Evolutionary conservation across 2,888 invertebrate genomes (phyloP), one percentile per base, ranked within the genome.

Genomic region (Thera britannica): DNA sequence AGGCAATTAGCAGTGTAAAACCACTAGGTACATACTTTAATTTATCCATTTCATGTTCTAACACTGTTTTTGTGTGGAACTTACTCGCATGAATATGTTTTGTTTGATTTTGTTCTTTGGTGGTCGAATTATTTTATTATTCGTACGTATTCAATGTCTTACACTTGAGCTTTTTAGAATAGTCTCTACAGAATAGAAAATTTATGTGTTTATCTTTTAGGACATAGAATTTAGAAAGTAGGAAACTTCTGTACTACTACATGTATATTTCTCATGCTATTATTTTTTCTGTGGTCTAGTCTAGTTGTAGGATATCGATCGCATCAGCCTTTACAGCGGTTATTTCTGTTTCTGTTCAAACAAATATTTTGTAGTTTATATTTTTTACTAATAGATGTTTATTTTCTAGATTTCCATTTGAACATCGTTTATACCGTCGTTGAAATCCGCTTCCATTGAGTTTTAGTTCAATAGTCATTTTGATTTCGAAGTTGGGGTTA

Each of bases 61-160:
- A 77, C 70, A 72, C 62, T 54, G 57, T 23, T 59, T 70, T 66
- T 63, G 56, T 66, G 68, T 70, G 58, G 61, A 54, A 71, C 60
- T 23, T 64, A 67, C 41, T 65, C 70, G 76, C 78, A 77, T 75
- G 77, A 64, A 54, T 69, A 57, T 68, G 23, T 49, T 59, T 58
- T 65, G n/a, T 67, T 56, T 51, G 44, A 44, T 41, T 58, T 49
- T 55, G 58, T 65, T 66, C 11, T 2, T 62, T 52, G 51, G 44
- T 35, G n/a, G 48, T 36, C 55, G 35, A 35, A 44, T 23, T 23
- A 61, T 35, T 34, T n/a, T 35, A 35, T 35, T 36, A 38, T 36
- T 36, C 36, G 55, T 6, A 23, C 55, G 11, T n/a, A 54, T 35
- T 11, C 34, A 9, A 54, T 35, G 35, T 35, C 4, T 4, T 41